These are phyloP conservation scores for Gryllus bimaculatus DNA, from an alignment of 1,140 invertebrate species.

Conservation along the genomic window DNA sequence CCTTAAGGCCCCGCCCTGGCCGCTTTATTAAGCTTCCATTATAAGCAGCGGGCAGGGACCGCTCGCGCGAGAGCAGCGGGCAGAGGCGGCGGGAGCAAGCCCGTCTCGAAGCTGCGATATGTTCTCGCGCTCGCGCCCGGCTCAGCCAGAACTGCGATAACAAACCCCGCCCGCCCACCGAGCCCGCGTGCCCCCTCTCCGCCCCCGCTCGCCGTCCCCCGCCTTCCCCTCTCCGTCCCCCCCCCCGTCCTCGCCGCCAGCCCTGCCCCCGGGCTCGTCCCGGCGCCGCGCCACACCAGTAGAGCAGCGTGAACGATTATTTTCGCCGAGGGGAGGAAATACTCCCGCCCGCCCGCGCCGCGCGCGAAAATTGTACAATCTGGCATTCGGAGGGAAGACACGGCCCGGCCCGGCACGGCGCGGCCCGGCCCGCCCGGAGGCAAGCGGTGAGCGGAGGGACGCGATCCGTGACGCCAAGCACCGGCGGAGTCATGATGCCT, in stretches of 20 bases:
- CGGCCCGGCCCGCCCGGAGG: no score
- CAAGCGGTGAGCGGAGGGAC: no score
- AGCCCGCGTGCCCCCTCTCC: neutral
- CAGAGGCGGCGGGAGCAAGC: neutral
- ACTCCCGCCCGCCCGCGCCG: neutral
- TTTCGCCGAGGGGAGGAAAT: neutral
- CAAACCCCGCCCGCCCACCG: neutral
- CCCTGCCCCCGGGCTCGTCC: no score
- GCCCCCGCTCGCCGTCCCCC: neutral
- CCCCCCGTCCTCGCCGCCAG: no score
- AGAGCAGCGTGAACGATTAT: neutral
- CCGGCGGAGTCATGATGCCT: no score
- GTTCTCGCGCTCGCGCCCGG: slow-evolving; percentile 9
- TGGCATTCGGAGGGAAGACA: neutral
- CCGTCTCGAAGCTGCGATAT: slow-evolving; percentile 12
- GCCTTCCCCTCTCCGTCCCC: neutral
- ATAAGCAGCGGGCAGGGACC: slow-evolving; percentile 14
- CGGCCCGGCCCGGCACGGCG: no score
- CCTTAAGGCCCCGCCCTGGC: neutral
- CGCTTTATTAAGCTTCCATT: slow-evolving; percentile 19
- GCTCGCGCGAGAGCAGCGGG: no score
- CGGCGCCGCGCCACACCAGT: neutral
- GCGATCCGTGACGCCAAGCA: no score
- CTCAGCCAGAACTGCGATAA: slow-evolving; percentile 19
- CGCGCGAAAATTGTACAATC: neutral